Base-by-base conservation (phyloP, 2,888 invertebrate genomes). In the Pedicia rivosa region DNA sequence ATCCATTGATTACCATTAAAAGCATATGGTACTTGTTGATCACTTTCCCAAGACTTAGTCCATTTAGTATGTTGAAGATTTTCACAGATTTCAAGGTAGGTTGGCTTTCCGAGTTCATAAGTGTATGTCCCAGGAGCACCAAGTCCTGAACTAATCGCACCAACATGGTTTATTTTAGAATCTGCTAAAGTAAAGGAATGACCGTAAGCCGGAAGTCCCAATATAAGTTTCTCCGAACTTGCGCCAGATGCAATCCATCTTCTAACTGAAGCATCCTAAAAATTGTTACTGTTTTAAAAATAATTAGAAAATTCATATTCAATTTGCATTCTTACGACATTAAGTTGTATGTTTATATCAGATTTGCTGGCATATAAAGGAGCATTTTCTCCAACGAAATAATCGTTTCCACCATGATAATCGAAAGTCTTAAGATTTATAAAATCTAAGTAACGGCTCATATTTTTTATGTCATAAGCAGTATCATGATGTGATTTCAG, bases 11-110 rank as follows among this genome's bases (percentile, higher is more conserved):
- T 57, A 3, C 61, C 67, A 26, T 56, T 63, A 44, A 63, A 65
- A 2, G 73, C 70, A 47, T 74, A 79, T 0, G 79, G 76, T 0
- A 72, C 72, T 50, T 66, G 57, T 19, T 74, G 71, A 14, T 55
- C 50, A 0, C 53, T 43, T 42, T 78, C 75, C 52, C 66, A 68
- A 3, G 56, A 56, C 8, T 58, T 46, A 0, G 57, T 62, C 75
- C 77, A 78, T 2, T 59, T 44, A 46, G 70, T 65, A 1, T 51
- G 51, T 41, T 52, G 50, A 5, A 67, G 52, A 34, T 64, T 63
- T 42, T 64, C 59, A 35, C 33, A 39, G 43, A 62, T 64, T 53
- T 73, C 72, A 39, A 70, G 67, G 50, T 66, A 72, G 9, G 68
- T 68, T 16, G 70, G 47, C 36, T 59, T 56, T 31, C 72, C 72